Evolutionary conservation across 2,797 vertebrate species (phyloP).

Genomic region (Melanotaenia parkinsoni): DNA sequence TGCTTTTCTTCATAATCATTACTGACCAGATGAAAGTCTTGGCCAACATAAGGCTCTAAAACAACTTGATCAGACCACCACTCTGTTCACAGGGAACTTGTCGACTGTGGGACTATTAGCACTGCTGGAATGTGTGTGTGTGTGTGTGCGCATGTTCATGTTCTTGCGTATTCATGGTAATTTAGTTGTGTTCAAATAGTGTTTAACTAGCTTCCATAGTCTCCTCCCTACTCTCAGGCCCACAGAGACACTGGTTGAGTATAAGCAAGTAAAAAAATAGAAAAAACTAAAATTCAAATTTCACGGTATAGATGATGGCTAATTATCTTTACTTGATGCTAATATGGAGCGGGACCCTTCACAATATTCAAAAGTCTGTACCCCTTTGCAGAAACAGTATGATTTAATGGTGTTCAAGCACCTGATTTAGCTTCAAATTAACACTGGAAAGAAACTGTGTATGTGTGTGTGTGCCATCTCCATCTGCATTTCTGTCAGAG

Average conservation of each 20-base stretch:
- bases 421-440: conserved; percentile 55
- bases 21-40: conserved; percentile 13
- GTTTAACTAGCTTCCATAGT: conserved; percentile 24
- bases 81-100: conserved; percentile 50
- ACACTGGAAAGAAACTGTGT: not conserved
- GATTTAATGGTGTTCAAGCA: conserved; percentile 17
- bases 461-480: conserved; percentile 18
- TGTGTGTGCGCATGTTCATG: conserved; percentile 37
- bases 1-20: conserved; percentile 34
- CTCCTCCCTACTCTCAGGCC: conserved; percentile 54
- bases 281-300: not conserved
- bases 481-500: conserved; percentile 52
- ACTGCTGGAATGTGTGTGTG: conserved; percentile 56
- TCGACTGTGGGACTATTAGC: conserved; percentile 54
- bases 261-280: not conserved
- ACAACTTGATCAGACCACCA: conserved; percentile 40
- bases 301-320: not conserved
- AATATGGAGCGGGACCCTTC: not conserved
- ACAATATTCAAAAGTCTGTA: conserved; percentile 9
- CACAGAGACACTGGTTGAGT: conserved; percentile 63
- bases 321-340: not conserved
- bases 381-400: conserved; percentile 10
- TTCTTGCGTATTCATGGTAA: conserved; percentile 26
- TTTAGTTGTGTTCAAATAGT: conserved; percentile 17
- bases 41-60: conserved; percentile 22